phyloP scores from a whole-genome alignment of 1,140 invertebrate species.

The Zaprionus kolodkinae region DNA sequence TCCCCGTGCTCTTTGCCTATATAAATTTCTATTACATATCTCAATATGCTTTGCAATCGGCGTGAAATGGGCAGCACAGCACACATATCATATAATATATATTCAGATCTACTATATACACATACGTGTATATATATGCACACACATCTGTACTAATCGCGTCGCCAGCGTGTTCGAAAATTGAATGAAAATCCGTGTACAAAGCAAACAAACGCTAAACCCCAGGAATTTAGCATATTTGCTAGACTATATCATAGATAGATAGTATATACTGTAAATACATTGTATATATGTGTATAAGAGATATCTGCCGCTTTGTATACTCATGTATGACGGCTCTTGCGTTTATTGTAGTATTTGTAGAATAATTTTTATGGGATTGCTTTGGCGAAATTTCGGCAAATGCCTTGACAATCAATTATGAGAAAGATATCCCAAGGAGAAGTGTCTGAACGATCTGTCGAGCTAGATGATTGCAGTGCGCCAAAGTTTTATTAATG shows the following conservation, averaged over 20 bases:
- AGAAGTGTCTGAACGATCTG: conserved; percentile 35
- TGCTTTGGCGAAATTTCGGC: conserved; percentile 46
- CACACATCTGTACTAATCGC: conserved; percentile 3
- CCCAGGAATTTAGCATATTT: conserved; percentile 78
- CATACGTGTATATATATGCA: neutral
- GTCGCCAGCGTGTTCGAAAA: conserved; percentile 57
- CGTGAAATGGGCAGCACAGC: conserved; percentile 39
- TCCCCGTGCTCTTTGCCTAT: neutral
- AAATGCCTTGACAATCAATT: conserved; percentile 79
- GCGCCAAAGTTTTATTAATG: conserved; percentile 74
- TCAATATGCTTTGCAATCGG: conserved; percentile 37
- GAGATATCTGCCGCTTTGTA: conserved; percentile 7
- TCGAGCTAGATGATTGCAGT: conserved; percentile 32
- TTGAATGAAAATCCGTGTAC: conserved; percentile 71
- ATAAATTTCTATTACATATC: conserved; percentile 21
- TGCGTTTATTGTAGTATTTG: conserved; percentile 60
- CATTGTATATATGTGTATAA: conserved; percentile 34
- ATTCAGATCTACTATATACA: neutral
- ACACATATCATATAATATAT: neutral
- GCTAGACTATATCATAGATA: conserved; percentile 37
- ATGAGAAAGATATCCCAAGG: conserved; percentile 53
- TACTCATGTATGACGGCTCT: conserved; percentile 29
- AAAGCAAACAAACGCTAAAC: conserved; percentile 45
- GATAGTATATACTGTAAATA: conserved; percentile 36
- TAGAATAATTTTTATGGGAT: conserved; percentile 68